Evolutionary conservation across 2,797 vertebrate species (phyloP).

Genomic region (Gorsachius magnificus): DNA sequence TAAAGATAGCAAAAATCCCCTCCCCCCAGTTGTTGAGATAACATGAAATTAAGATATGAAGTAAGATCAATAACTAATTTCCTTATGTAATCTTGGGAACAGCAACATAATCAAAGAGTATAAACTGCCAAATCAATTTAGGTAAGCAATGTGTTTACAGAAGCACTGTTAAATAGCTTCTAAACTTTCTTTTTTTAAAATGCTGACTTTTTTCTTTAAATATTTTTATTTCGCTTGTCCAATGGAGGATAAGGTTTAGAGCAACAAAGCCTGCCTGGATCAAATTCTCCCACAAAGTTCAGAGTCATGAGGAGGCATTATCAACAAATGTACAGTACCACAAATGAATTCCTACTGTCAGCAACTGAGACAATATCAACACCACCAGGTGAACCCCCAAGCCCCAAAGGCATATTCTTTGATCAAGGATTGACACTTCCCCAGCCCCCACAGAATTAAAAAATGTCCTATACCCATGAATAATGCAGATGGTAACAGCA

Average conservation of each 20-base stretch:
- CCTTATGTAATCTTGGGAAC: not conserved
- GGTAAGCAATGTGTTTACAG: not conserved
- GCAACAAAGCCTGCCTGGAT: not conserved
- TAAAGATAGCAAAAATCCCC: not conserved
- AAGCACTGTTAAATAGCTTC: not conserved
- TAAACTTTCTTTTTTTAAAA: not conserved
- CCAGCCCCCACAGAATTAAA: not conserved
- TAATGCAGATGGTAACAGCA: not conserved
- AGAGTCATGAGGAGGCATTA: not conserved
- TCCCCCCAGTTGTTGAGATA: not conserved
- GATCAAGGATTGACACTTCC: not conserved
- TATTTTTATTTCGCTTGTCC: not conserved
- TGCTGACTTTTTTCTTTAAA: not conserved
- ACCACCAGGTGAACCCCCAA: not conserved
- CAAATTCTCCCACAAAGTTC: not conserved
- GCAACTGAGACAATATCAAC: not conserved
- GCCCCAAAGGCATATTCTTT: not conserved
- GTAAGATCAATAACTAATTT: conserved; percentile 22
- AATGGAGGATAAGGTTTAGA: not conserved
- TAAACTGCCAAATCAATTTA: conserved; percentile 18
- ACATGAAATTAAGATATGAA: not conserved
- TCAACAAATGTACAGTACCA: not conserved
- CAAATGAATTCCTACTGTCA: not conserved
- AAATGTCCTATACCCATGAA: not conserved
- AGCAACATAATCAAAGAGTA: not conserved